Percentiles rank a stretch among this genome's conserved stretches.
These are phyloP conservation scores for Mus spretus DNA, from an alignment of 2,797 vertebrate genomes.

Conservation along the genomic window DNA sequence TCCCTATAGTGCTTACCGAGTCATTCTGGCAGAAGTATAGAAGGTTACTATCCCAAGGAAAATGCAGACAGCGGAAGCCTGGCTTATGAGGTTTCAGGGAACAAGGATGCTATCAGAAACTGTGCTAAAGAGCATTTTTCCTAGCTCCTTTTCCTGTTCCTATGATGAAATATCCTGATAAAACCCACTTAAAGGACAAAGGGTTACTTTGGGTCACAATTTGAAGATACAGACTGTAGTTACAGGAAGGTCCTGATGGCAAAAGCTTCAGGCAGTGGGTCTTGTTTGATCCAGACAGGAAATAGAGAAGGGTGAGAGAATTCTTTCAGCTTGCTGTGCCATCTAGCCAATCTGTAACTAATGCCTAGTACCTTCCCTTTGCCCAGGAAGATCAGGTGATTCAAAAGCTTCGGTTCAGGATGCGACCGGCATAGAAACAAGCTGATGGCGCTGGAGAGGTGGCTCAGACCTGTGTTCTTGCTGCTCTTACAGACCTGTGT, in stretches of 20 bases:
- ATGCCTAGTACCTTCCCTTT: not conserved
- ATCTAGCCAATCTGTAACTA: not conserved
- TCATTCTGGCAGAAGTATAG: not conserved
- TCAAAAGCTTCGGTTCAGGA: not conserved
- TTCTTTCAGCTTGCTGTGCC: too few species aligned
- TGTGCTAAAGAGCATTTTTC: too few species aligned
- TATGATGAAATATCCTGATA: not conserved
- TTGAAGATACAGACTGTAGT: not conserved
- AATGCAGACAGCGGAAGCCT: not conserved
- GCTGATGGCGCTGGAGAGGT: not conserved
- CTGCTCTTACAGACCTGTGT: not conserved
- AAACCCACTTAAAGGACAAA: not conserved
- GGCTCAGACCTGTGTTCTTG: not conserved
- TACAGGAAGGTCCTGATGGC: not conserved
- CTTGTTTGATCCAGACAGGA: not conserved
- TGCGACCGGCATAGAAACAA: not conserved
- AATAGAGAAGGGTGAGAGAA: too few species aligned
- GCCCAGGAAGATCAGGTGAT: not conserved
- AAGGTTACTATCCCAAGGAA: not conserved
- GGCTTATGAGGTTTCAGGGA: not conserved
- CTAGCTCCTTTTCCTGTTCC: not conserved
- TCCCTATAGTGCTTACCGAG: not conserved
- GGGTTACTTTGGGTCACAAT: not conserved
- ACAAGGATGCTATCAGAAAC: not conserved
- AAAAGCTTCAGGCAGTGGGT: not conserved